Conservation (phyloP, 2,888 invertebrate species). For the Leptarthrus brevirostris region DNA sequence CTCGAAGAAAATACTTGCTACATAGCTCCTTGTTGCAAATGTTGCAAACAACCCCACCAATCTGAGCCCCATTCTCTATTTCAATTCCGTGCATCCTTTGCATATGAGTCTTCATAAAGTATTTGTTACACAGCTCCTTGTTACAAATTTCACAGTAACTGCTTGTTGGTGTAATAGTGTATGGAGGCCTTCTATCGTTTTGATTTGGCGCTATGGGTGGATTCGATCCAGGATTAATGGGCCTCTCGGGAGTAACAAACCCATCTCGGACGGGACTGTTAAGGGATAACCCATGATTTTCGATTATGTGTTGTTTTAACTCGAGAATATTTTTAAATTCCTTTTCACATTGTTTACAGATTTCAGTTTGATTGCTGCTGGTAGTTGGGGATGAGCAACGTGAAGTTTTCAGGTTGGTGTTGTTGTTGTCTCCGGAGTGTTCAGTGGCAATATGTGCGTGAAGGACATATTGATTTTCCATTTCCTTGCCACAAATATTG, state of each 20-base stretch:
- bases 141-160: slow-evolving; percentile 98
- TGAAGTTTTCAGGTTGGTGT: slow-evolving; percentile 49
- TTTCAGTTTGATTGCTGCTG: slow-evolving; percentile 54
- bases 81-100: slow-evolving; percentile 98
- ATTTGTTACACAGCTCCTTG: slow-evolving; percentile 99
- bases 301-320: slow-evolving; percentile 77
- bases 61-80: slow-evolving; percentile 90
- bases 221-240: slow-evolving; percentile 58
- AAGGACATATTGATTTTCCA: slow-evolving; percentile 78
- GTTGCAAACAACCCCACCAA: slow-evolving; percentile 94
- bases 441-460: slow-evolving; percentile 67
- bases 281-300: slow-evolving; percentile 71
- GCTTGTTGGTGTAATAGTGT: slow-evolving; percentile 77
- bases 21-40: slow-evolving; percentile 98
- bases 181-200: slow-evolving; percentile 69
- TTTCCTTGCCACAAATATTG: slow-evolving; percentile 77
- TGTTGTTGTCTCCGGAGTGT: slow-evolving; percentile 59
- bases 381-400: slow-evolving; percentile 54
- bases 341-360: slow-evolving; percentile 66
- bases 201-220: slow-evolving; percentile 56
- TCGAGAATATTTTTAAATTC: slow-evolving; percentile 76
- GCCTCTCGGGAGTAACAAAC: slow-evolving; percentile 68
- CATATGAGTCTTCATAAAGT: slow-evolving; percentile 99
- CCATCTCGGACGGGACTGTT: slow-evolving; percentile 66
- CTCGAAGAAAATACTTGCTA: slow-evolving; percentile 96